These are phyloP conservation scores for Oasisia sp. DNA, from an alignment of 2,888 invertebrate genomes.

Conservation along the genomic window DNA sequence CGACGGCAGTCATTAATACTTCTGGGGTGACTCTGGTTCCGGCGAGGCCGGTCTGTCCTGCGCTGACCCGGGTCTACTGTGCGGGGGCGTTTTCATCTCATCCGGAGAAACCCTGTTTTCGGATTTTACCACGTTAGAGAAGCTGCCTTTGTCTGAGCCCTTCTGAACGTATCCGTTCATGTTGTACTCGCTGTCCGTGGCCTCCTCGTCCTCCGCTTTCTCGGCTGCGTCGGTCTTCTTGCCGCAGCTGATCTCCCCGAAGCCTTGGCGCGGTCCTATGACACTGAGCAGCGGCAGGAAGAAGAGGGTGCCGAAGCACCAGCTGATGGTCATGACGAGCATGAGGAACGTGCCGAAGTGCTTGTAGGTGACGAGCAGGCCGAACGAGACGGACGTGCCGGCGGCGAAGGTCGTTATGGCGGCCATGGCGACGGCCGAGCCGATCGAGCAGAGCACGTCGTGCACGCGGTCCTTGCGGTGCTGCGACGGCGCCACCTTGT, in stretches of 20 bases:
- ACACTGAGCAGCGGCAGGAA: conserved; percentile 74
- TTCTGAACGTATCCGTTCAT: background rate
- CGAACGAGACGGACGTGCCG: conserved; percentile 87
- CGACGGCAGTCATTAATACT: background rate
- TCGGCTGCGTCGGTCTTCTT: background rate
- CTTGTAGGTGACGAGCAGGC: conserved; percentile 78
- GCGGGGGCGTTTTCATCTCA: background rate
- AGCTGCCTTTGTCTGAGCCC: background rate
- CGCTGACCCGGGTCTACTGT: background rate
- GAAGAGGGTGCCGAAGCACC: conserved; percentile 71
- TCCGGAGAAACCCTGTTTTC: background rate
- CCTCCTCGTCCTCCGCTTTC: background rate
- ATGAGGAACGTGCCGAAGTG: conserved; percentile 91
- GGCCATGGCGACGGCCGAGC: conserved; percentile 86
- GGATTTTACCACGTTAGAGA: background rate
- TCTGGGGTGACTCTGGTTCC: background rate
- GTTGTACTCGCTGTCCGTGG: background rate
- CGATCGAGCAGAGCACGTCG: conserved; percentile 69
- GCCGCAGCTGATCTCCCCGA: background rate
- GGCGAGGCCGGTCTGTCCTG: background rate
- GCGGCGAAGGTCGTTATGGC: conserved; percentile 89
- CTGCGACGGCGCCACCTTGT: conserved; percentile 60
- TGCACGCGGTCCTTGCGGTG: conserved; percentile 67
- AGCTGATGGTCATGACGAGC: conserved; percentile 87
- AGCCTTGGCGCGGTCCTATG: conserved; percentile 74